Evolutionary conservation across 2,888 invertebrate species (phyloP).

Genomic region (Lasioglossum lativentre): DNA sequence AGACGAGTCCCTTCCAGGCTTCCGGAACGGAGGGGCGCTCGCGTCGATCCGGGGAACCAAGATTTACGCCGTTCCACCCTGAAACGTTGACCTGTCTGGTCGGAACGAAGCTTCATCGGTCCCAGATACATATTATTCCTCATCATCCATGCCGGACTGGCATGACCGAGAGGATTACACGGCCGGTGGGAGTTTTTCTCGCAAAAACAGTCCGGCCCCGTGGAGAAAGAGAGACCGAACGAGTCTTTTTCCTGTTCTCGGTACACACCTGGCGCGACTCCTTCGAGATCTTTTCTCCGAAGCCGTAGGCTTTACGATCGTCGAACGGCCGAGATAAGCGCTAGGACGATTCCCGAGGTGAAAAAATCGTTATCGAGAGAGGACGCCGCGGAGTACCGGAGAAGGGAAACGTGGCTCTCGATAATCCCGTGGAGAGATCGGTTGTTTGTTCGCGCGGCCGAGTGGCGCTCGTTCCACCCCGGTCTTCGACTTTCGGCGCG

Average conservation of each 20-base stretch:
- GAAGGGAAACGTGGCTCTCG: conserved; percentile 38
- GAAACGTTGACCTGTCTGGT: conserved; percentile 67
- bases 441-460: conserved; percentile 48
- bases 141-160: conserved; percentile 75
- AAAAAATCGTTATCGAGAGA: conserved; percentile 71
- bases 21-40: neutral
- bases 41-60: conserved; percentile 32
- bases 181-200: conserved; percentile 51
- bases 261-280: conserved; percentile 6
- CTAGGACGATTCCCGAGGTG: conserved; percentile 27
- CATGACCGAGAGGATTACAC: conserved; percentile 76
- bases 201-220: conserved; percentile 16
- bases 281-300: conserved; percentile 34
- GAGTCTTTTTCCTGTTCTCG: neutral
- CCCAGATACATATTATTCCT: conserved; percentile 80
- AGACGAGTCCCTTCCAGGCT: conserved; percentile 43
- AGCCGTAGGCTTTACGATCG: conserved; percentile 70
- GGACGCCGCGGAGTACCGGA: conserved; percentile 19
- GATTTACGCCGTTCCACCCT: conserved; percentile 81
- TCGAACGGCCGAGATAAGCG: conserved; percentile 71
- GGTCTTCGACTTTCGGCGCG: conserved; percentile 47
- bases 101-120: conserved; percentile 77
- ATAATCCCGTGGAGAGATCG: conserved; percentile 49
- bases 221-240: neutral
- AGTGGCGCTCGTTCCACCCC: conserved; percentile 51